Base-by-base conservation (phyloP, 2,888 invertebrate genomes). In the Nesidiocoris tenuis region DNA sequence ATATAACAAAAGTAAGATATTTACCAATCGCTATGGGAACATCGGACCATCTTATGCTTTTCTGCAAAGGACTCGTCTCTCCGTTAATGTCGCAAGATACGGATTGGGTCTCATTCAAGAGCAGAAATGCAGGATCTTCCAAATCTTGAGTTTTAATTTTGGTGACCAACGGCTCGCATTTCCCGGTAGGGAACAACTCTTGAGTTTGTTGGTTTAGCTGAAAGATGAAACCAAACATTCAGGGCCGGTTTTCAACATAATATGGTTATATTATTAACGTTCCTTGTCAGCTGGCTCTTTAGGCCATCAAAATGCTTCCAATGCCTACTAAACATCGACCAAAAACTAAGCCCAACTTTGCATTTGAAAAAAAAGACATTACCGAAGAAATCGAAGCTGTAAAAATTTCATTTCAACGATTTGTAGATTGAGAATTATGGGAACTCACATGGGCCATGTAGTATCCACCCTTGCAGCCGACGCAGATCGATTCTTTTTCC, bases 61-160 rank as follows among this genome's bases (percentile, higher is more conserved):
- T 39, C 2, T 72, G 19, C 7, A 39, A 63, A 1, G 63, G 72
- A 19, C 63, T 63, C 2, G 72, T 61, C 54, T 90, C 90, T 78
- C 93, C 87, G 81, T 91, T 88, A n/a, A 91, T 89, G 80, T 95
- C 90, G 74, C 90, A 91, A 0, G 95, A 95, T 82, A 96, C 95
- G 59, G 90, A 88, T 16, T 91, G 91, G 81, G 90, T 90, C 77
- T 93, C 93, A 1, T 92, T 93, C 0, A 94, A 93, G 83, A 96
- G 96, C 64, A 97, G 85, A 82, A 96, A 94, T 61, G 75, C 61
- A 17, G 63, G 17, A 3, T 78, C 71, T 16, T 66, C 22, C 22
- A 19, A 55, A 17, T 61, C 57, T 16, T 24, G 17, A 16, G 17
- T 74, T 9, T 55, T 12, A 61, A 75, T 68, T 70, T 61, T 75